Percentiles rank a stretch among this genome's conserved stretches.
Conservation (phyloP, 2,113 vertebrate genomes). For the Cervus canadensis region DNA sequence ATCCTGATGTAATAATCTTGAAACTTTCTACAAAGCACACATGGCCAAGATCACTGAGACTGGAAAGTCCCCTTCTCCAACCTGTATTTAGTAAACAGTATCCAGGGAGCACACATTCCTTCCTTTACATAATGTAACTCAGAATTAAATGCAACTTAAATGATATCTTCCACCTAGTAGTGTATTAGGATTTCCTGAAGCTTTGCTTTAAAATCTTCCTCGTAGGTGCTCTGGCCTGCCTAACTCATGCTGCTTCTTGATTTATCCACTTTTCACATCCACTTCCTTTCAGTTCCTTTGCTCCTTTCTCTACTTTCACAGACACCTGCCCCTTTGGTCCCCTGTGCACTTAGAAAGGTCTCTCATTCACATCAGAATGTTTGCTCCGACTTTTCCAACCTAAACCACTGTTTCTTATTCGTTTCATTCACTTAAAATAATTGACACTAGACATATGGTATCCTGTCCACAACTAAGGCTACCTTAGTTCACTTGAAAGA, state of each 20-base stretch:
- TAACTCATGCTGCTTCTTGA: background rate
- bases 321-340: background rate
- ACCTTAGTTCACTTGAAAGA: background rate
- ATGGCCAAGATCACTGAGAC: background rate
- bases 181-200: background rate
- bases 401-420: background rate
- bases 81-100: background rate
- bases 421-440: constrained; percentile 1
- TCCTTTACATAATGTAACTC: background rate
- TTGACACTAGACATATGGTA: background rate
- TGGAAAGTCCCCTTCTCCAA: no score
- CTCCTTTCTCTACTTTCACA: background rate
- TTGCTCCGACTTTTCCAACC: background rate
- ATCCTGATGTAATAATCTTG: background rate
- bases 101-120: background rate
- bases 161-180: background rate
- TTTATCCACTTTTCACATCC: background rate
- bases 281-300: background rate
- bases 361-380: background rate
- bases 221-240: background rate
- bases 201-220: background rate
- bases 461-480: background rate
- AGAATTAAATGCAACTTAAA: background rate
- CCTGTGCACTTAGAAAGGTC: background rate
- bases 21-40: background rate